Evolutionary conservation across 2,888 invertebrate species (phyloP), one percentile per base, ranked within the genome.

Genomic region (Andrena haemorrhoa): DNA sequence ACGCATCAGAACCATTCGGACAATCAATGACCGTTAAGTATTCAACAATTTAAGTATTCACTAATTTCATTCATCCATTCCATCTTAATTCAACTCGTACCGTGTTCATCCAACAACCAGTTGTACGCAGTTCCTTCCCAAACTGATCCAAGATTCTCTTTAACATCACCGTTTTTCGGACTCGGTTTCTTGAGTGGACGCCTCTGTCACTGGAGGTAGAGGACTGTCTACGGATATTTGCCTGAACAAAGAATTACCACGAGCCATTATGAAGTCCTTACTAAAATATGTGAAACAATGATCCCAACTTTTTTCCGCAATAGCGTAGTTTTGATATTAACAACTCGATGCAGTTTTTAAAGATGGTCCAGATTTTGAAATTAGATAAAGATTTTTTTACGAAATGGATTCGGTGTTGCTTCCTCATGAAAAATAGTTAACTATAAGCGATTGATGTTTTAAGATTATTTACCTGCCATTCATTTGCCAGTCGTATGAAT

Each of bases 401-500:
- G 41, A 41, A n/a, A n/a, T n/a, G n/a, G n/a, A n/a, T n/a, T n/a
- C n/a, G n/a, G n/a, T n/a, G n/a, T n/a, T n/a, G n/a, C n/a, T n/a
- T n/a, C n/a, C n/a, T 56, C 56, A 26, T 26, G 10, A 23, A 26
- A 33, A 49, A 26, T 23, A 41, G 26, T 0, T 23, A 23, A 60
- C 20, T 26, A 4, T 0, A n/a, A n/a, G 20, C 10, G 47, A 47
- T 35, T n/a, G 6, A 60, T 6, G 10, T 2, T 12, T 41, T n/a
- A 5, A 16, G 47, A 53, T 64, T 23, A 8, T 33, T 86, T 82
- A 93, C 92, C 91, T 91, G 89, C 92, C 93, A 80, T 91, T 90
- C 63, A 86, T 78, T 78, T 92, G 94, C 91, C 94, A 94, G 75
- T 95, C 94, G 85, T 96, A 97, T 23, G 96, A 95, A 58, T 96